Base-by-base conservation (phyloP, 2,888 invertebrate species). In the Tachina grossa region DNA sequence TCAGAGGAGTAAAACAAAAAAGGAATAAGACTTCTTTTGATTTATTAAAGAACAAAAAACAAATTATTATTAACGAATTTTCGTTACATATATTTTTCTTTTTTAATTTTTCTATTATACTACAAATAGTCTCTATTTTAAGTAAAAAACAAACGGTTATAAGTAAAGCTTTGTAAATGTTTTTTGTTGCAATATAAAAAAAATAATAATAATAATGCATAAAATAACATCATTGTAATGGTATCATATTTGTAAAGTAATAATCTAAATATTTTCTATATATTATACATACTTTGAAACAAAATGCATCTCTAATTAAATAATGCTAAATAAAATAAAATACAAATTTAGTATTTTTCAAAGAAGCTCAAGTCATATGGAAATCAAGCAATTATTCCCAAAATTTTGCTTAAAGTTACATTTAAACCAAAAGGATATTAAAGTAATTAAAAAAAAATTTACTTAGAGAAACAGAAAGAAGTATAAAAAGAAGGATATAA, bases 241-340 rank as follows among this genome's bases (percentile, higher is more conserved):
- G 66, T 85, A 80, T 66, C 83, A 83, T 80, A 83, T 83, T 85
- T 85, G 85, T 85, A 85, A 83, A 79, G 53, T 79, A 85, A 72
- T 81, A 83, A 79, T 71, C 57, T 69, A 83, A 75, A 81, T 79
- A 81, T 81, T 86, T 87, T 87, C 85, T 87, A 87, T 87, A 81
- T 83, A 74, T 66, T 66, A 77, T 77, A 81, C 41, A 74, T 74
- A 75, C 19, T 68, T 41, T 19, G 31, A 74, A 66, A 39, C 9
- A 22, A 55, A 71, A 57, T 14, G 57, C 80, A 81, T 68, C 57
- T 68, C 57, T 71, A 55, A 69, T 43, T 47, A 80, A 16, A 66
- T 75, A 55, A 84, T 68, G 75, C 82, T 69, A 63, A 82, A 55
- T 69, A 55, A 82, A 63, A 55, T 79, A 43, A 16, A 65, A 71